These are phyloP conservation scores for Pammene aurita DNA, from an alignment of 2,888 invertebrate genomes.

Conservation along the genomic window DNA sequence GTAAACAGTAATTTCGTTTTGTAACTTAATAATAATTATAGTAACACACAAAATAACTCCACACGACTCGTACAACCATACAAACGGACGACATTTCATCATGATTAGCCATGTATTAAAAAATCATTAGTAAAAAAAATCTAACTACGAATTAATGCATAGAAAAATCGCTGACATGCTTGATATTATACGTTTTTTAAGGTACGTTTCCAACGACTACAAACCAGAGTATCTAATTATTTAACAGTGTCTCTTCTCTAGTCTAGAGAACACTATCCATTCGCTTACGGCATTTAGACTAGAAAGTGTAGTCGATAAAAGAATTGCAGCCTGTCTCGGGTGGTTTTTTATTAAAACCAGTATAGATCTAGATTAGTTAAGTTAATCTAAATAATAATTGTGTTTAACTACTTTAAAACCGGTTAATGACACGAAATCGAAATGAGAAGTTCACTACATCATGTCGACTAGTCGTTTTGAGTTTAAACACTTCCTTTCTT, in stretches of 20 bases:
- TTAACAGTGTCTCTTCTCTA: too few relatives aligned
- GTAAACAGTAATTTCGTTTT: background rate
- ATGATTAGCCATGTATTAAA: background rate
- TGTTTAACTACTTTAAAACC: too few relatives aligned
- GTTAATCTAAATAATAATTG: too few relatives aligned
- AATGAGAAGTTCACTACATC: too few relatives aligned
- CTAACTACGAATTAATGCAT: slow-evolving; percentile 23
- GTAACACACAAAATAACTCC: slow-evolving; percentile 8
- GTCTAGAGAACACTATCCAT: too few relatives aligned
- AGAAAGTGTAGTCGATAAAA: too few relatives aligned
- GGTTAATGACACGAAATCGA: background rate
- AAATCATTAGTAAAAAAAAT: slow-evolving; percentile 6
- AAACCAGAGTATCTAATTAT: background rate
- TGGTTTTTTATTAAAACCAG: too few relatives aligned
- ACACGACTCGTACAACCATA: slow-evolving; percentile 18
- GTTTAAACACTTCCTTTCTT: background rate
- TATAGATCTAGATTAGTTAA: too few relatives aligned
- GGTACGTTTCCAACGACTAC: slow-evolving; percentile 8
- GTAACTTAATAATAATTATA: background rate
- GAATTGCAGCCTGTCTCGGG: too few relatives aligned
- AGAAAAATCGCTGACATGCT: slow-evolving; percentile 25
- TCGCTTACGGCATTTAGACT: too few relatives aligned
- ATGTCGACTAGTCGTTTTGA: too few relatives aligned
- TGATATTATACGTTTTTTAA: background rate
- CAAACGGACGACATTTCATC: slow-evolving; percentile 17